A percentile compares a stretch with the other conserved stretches of the same genome.
Conservation (phyloP, 2,888 invertebrate genomes). For the Stegophylla sp. region DNA sequence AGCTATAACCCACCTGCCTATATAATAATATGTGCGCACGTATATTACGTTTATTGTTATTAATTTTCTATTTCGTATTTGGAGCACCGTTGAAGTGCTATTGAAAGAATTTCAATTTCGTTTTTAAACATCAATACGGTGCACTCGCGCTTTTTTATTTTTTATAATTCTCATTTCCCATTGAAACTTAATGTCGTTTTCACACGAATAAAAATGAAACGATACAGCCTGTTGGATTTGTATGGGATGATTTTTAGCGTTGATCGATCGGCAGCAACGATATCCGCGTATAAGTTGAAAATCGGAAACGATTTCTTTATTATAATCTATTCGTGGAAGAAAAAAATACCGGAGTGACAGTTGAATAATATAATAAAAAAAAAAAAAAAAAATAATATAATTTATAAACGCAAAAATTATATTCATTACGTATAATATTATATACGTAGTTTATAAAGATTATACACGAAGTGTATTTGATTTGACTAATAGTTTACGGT, state of each 20-base stretch:
- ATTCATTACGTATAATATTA: no score
- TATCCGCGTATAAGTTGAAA: background rate
- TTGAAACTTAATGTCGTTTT: background rate
- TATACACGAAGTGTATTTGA: no score
- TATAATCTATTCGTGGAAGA: background rate
- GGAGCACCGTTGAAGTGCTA: background rate
- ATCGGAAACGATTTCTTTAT: background rate
- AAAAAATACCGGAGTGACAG: background rate
- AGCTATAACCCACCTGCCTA: no score
- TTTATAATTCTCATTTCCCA: constrained; percentile 2
- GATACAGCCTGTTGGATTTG: background rate
- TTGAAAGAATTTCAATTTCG: constrained; percentile 24
- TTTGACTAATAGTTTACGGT: background rate
- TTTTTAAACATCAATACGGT: background rate
- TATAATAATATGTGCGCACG: background rate
- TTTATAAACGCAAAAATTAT: no score
- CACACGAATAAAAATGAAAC: background rate
- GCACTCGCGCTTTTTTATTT: background rate
- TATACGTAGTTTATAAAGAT: no score
- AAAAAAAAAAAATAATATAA: no score
- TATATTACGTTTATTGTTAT: background rate
- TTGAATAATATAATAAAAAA: no score
- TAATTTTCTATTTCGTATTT: constrained; percentile 2
- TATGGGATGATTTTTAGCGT: background rate
- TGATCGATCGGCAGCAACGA: background rate